Evolutionary conservation across 2,888 invertebrate species (phyloP).

Genomic region (Papilio protenor): DNA sequence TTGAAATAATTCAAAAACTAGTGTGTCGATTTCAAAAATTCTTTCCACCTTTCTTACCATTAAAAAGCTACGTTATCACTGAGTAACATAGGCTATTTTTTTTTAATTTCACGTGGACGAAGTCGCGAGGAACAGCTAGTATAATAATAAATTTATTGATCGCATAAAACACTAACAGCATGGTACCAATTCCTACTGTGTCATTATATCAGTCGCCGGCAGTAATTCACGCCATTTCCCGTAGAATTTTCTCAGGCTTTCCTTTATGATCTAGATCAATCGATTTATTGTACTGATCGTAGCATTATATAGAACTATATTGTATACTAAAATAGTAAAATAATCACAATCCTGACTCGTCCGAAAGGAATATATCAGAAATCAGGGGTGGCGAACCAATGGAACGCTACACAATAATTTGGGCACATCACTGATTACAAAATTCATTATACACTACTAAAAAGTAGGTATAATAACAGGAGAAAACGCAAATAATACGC

Average conservation of each 20-base stretch:
- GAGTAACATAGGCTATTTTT: no score
- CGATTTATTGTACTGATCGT: constrained; percentile 39
- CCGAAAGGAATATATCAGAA: neutral
- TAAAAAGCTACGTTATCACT: no score
- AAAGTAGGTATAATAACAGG: no score
- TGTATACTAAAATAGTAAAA: neutral
- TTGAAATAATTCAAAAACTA: no score
- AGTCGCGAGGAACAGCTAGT: neutral
- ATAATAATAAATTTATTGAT: constrained; percentile 15
- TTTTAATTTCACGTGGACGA: no score
- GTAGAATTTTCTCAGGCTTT: constrained; percentile 56
- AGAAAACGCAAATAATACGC: no score
- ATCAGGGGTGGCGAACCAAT: neutral
- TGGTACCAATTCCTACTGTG: constrained; percentile 45
- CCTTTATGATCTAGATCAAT: constrained; percentile 47
- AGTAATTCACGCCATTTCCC: constrained; percentile 52
- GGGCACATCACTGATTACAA: no score
- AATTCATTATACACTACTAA: no score
- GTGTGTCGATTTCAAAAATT: no score
- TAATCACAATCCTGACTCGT: neutral
- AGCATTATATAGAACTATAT: constrained; percentile 36
- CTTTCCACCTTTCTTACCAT: no score
- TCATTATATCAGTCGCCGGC: constrained; percentile 41
- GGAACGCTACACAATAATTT: neutral
- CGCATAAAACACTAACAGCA: constrained; percentile 45